Conservation (phyloP, 2,113 vertebrate genomes). For the Plotosus lineatus region DNA sequence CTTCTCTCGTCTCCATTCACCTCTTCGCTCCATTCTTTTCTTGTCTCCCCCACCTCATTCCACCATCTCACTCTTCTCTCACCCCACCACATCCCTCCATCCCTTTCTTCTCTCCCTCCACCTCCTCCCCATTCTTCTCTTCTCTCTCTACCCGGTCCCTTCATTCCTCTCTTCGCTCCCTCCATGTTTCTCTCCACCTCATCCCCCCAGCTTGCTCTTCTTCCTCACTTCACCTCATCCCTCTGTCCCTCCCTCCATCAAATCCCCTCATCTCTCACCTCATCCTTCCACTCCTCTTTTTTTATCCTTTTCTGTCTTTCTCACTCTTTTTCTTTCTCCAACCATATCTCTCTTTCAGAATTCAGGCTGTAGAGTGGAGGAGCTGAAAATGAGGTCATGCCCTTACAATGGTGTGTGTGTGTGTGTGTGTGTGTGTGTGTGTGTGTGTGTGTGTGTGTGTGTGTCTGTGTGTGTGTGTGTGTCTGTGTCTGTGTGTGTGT, state of each 20-base stretch:
- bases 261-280: background rate
- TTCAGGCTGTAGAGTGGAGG: constrained; percentile 1
- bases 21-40: too few relatives aligned
- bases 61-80: too few relatives aligned
- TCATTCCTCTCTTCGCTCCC: too few relatives aligned
- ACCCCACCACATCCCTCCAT: too few relatives aligned
- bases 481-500: too few relatives aligned
- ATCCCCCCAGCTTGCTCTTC: too few relatives aligned
- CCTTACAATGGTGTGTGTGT: background rate
- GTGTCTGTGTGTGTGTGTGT: background rate
- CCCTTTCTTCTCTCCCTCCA: too few relatives aligned
- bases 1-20: too few relatives aligned
- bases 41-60: too few relatives aligned
- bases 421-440: background rate
- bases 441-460: background rate
- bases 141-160: too few relatives aligned
- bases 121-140: too few relatives aligned
- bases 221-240: background rate
- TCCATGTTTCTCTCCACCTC: too few relatives aligned
- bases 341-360: background rate
- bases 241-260: background rate
- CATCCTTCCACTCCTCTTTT: background rate
- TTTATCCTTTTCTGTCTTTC: background rate
- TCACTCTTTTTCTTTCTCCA: background rate
- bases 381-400: background rate